Percentiles rank a stretch among this genome's conserved stretches.
These are phyloP conservation scores for Hiodon alosoides DNA, from an alignment of 2,113 vertebrate species.

Conservation along the genomic window DNA sequence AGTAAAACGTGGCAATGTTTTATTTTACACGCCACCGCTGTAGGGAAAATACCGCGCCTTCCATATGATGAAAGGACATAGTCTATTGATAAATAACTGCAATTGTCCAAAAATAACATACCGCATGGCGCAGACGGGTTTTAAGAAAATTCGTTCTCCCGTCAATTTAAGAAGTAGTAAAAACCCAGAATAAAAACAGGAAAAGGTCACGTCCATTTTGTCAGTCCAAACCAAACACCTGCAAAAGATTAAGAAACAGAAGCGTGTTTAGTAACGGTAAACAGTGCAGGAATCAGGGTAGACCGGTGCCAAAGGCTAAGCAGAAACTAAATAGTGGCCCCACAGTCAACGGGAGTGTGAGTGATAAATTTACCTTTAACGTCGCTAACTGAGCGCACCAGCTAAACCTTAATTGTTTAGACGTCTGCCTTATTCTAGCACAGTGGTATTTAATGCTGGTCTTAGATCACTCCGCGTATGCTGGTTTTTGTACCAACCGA, in stretches of 20 bases:
- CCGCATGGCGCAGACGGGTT: slow-evolving; percentile 35
- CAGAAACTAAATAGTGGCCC: slow-evolving; percentile 48
- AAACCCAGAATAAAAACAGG: slow-evolving; percentile 59
- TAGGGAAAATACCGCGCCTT: slow-evolving; percentile 74
- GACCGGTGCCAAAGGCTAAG: slow-evolving; percentile 75
- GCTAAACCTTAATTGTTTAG: no score
- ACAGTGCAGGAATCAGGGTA: slow-evolving; percentile 71
- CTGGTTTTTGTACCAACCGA: no score
- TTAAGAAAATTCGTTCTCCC: slow-evolving; percentile 40
- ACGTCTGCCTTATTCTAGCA: no score
- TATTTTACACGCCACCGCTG: slow-evolving; percentile 53
- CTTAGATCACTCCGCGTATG: no score
- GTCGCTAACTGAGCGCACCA: no score
- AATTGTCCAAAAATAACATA: slow-evolving; percentile 62
- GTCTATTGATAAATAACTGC: slow-evolving; percentile 79
- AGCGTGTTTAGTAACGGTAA: slow-evolving; percentile 66
- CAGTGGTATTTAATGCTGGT: no score
- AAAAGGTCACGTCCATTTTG: slow-evolving; percentile 52
- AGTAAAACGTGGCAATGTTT: slow-evolving; percentile 49
- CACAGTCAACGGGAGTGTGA: no score
- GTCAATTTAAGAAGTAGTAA: slow-evolving; percentile 64
- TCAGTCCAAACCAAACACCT: slow-evolving; percentile 64
- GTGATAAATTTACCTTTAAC: no score
- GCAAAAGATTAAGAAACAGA: slow-evolving; percentile 71
- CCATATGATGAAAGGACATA: slow-evolving; percentile 72